Evolutionary conservation across 2,797 vertebrate genomes (phyloP).

Genomic region (Rhinophrynus dorsalis): DNA sequence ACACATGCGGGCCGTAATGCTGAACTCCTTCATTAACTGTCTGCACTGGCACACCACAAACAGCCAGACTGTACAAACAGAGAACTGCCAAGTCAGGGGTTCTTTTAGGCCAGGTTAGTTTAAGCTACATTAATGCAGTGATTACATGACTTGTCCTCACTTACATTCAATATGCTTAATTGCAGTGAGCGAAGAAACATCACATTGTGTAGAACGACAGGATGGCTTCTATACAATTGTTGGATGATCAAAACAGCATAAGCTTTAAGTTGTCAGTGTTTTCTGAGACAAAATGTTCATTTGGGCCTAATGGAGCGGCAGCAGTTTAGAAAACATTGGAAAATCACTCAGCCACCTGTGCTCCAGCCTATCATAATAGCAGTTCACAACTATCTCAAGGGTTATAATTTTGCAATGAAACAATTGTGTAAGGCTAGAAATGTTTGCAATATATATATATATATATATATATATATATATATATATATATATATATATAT

Average conservation of each 20-base stretch:
- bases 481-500: too few species aligned
- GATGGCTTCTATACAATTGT: background rate
- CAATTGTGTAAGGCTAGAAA: background rate
- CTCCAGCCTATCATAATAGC: slow-evolving; percentile 7
- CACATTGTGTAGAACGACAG: background rate
- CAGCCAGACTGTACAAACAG: background rate
- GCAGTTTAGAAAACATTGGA: background rate
- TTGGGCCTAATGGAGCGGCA: slow-evolving; percentile 8
- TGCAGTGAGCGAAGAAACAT: slow-evolving; percentile 3
- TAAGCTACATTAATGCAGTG: slow-evolving; percentile 1
- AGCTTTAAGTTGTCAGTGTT: background rate
- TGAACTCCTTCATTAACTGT: too few species aligned
- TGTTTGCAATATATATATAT: background rate
- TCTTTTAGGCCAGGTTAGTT: background rate
- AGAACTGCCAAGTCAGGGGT: background rate
- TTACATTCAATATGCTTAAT: slow-evolving; percentile 7
- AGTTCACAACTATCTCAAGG: slow-evolving; percentile 3
- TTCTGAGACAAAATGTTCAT: slow-evolving; percentile 13
- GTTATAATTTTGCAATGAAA: slow-evolving; percentile 16
- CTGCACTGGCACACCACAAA: background rate
- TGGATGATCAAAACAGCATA: background rate
- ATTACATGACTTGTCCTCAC: background rate
- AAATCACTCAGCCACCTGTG: background rate
- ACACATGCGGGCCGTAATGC: too few species aligned
- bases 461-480: too few species aligned